A percentile compares a stretch with the other conserved stretches of the same genome.
Evolutionary conservation across 2,888 invertebrate species (phyloP).

Genomic region (Uropetala carovei): DNA sequence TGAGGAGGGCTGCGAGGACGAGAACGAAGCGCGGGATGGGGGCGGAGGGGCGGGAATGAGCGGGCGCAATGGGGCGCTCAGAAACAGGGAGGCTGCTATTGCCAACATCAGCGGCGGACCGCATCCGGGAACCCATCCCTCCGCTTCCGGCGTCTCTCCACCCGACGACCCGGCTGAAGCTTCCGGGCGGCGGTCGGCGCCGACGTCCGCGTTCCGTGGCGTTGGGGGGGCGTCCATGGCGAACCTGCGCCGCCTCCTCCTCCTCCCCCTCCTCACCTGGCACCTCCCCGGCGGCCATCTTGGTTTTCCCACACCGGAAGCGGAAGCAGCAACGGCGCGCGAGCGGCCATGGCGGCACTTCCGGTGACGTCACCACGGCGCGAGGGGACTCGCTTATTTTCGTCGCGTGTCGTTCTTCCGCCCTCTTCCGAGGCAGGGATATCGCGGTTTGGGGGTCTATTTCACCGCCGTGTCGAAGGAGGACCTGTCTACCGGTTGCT

Average conservation of each 20-base stretch:
- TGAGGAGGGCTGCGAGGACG: slow-evolving; percentile 11
- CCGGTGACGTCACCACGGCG: slow-evolving; percentile 58
- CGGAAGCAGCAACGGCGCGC: slow-evolving; percentile 61
- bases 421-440: background rate
- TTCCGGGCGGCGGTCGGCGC: slow-evolving; percentile 29
- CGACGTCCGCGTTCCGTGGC: slow-evolving; percentile 37
- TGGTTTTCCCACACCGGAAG: slow-evolving; percentile 53
- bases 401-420: background rate
- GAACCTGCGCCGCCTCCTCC: slow-evolving; percentile 49
- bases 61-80: slow-evolving; percentile 18
- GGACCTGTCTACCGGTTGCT: background rate
- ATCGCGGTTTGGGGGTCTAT: background rate
- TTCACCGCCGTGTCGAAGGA: background rate
- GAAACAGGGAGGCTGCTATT: slow-evolving; percentile 52
- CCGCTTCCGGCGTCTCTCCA: slow-evolving; percentile 9
- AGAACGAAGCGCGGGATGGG: background rate
- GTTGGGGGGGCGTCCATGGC: slow-evolving; percentile 55
- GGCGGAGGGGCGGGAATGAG: slow-evolving; percentile 43
- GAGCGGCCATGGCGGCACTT: slow-evolving; percentile 63
- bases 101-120: slow-evolving; percentile 52
- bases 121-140: slow-evolving; percentile 11
- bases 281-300: slow-evolving; percentile 64
- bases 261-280: slow-evolving; percentile 50
- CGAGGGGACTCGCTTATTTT: slow-evolving; percentile 45
- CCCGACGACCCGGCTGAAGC: slow-evolving; percentile 38